phyloP scores from a whole-genome alignment of 2,888 invertebrate genomes.

The Xylophagus ater region DNA sequence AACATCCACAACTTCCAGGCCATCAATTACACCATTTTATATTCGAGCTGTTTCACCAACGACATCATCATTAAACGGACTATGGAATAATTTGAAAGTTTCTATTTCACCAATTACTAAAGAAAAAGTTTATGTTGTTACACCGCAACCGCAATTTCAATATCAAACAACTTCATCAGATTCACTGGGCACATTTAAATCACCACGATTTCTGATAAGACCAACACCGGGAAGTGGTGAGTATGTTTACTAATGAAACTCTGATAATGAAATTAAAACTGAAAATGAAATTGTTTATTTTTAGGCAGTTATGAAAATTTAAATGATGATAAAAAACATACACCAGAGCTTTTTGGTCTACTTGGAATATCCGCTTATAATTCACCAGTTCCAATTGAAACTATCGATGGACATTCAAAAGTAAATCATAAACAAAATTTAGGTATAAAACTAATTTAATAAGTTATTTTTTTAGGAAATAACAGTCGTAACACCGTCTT shows the following conservation, averaged over 20 bases:
- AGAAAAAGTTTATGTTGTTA: constrained; percentile 73
- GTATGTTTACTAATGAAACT: no score
- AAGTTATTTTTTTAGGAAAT: constrained; percentile 12
- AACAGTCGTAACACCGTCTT: constrained; percentile 14
- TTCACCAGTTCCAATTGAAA: constrained; percentile 44
- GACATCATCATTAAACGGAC: constrained; percentile 23
- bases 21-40: constrained; percentile 23
- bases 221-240: constrained; percentile 42
- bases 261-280: no score
- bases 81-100: constrained; percentile 57
- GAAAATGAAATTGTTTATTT: neutral
- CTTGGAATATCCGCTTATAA: constrained; percentile 44
- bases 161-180: constrained; percentile 18
- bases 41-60: constrained; percentile 17
- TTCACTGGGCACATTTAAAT: constrained; percentile 23
- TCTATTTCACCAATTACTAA: constrained; percentile 65
- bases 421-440: constrained; percentile 33
- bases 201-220: constrained; percentile 45
- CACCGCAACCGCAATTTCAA: constrained; percentile 49
- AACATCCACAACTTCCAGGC: constrained; percentile 40
- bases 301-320: neutral
- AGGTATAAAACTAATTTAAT: constrained; percentile 12
- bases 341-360: constrained; percentile 40
- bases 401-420: constrained; percentile 53
- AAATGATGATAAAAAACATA: no score